Evolutionary conservation across 2,888 invertebrate genomes (phyloP).

Genomic region (Ochlodes sylvanus): DNA sequence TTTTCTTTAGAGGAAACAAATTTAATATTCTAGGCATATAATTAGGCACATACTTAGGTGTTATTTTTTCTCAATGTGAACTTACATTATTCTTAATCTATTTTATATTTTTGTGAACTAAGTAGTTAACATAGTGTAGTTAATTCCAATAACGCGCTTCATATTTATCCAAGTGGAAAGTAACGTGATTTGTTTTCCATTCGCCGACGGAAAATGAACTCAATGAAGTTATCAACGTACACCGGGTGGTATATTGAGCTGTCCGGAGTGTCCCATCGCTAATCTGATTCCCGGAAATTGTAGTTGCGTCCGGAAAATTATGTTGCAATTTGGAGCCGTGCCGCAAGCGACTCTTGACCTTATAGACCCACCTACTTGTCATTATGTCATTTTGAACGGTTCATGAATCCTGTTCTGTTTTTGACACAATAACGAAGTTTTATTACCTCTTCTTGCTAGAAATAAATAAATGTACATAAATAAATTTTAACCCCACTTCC

Average conservation of each 20-base stretch:
- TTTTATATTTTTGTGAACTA: no score
- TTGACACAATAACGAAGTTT: no score
- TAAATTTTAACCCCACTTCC: no score
- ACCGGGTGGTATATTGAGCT: conserved; percentile 5
- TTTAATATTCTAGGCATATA: no score
- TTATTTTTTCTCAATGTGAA: no score
- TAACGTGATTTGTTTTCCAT: conserved; percentile 1
- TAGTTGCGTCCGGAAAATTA: conserved; percentile 8
- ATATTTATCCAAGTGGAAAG: not conserved
- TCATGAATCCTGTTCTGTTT: not conserved
- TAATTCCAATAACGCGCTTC: no score
- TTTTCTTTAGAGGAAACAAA: no score
- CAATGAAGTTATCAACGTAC: not conserved
- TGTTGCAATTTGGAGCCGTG: not conserved
- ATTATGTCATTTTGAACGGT: not conserved
- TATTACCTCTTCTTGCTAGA: no score
- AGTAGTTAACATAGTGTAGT: no score
- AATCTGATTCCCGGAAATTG: conserved; percentile 16
- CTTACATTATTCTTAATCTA: no score
- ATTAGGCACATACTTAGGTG: no score
- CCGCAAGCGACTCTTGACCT: not conserved
- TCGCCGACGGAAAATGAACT: conserved; percentile 1
- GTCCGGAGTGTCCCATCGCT: conserved; percentile 1
- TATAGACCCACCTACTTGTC: not conserved
- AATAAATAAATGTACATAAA: no score